phyloP scores from a whole-genome alignment of 2,888 invertebrate species.

The Pterostichus madidus region DNA sequence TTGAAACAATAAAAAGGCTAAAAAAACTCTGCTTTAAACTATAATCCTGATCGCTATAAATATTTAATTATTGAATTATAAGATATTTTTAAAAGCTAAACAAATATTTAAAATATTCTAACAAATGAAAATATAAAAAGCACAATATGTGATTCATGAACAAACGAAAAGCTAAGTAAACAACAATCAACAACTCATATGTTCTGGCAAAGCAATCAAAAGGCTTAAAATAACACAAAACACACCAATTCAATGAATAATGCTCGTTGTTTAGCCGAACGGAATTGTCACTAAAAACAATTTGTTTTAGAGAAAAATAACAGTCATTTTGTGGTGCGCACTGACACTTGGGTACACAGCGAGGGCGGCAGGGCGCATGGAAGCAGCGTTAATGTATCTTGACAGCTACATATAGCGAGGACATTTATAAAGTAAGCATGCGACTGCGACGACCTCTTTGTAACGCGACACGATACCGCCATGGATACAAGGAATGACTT shows the following conservation, averaged over 20 bases:
- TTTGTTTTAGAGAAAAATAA: slow-evolving; percentile 65
- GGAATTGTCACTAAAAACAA: slow-evolving; percentile 65
- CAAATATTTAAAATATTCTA: no score
- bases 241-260: slow-evolving; percentile 55
- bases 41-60: no score
- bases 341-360: slow-evolving; percentile 22
- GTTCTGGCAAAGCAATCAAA: slow-evolving; percentile 31
- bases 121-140: no score
- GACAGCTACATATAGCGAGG: slow-evolving; percentile 63
- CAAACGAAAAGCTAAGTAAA: background rate
- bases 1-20: no score
- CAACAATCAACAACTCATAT: slow-evolving; percentile 21
- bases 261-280: slow-evolving; percentile 60
- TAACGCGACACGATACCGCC: background rate
- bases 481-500: no score
- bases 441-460: background rate
- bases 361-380: slow-evolving; percentile 18
- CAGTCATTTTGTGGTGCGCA: slow-evolving; percentile 58
- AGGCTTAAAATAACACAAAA: slow-evolving; percentile 15
- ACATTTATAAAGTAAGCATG: slow-evolving; percentile 60
- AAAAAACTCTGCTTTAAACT: no score
- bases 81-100: no score
- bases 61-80: no score
- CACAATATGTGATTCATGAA: background rate
- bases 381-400: slow-evolving; percentile 53